Percentiles rank a stretch among this genome's conserved stretches.
Conservation (phyloP, 2,797 vertebrate genomes). For the Acanthurus lineatus region DNA sequence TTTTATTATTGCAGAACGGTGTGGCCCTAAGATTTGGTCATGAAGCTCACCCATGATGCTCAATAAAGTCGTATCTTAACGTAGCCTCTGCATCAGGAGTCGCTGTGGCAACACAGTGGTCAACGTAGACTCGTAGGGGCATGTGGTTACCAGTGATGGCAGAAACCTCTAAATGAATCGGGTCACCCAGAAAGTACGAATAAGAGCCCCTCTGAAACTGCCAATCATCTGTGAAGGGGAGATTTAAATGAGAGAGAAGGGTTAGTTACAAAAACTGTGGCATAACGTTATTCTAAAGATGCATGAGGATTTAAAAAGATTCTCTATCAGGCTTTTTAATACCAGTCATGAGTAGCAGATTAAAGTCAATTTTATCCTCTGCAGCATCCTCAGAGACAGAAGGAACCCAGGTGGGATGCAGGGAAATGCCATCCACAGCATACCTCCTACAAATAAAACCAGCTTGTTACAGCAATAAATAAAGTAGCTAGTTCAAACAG, state of each 20-base stretch:
- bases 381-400: conserved; percentile 43
- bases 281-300: background rate
- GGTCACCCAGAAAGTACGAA: conserved; percentile 76
- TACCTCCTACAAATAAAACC: conserved; percentile 64
- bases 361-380: conserved; percentile 73
- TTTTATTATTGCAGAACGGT: background rate
- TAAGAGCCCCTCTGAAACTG: conserved; percentile 62
- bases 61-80: conserved; percentile 78
- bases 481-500: too few species aligned
- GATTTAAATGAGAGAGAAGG: background rate
- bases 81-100: conserved; percentile 55
- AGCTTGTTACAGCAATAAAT: background rate
- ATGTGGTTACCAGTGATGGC: conserved; percentile 64
- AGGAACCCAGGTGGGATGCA: conserved; percentile 75
- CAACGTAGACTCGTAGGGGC: conserved; percentile 77
- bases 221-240: conserved; percentile 75
- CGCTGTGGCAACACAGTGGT: conserved; percentile 78
- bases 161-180: conserved; percentile 75
- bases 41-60: conserved; percentile 73
- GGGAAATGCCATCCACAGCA: conserved; percentile 58
- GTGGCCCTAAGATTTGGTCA: too few species aligned
- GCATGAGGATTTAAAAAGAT: background rate
- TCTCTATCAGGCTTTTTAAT: background rate
- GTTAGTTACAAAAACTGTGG: background rate
- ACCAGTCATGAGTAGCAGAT: conserved; percentile 80